These are phyloP conservation scores for Porites lobata DNA, from an alignment of 92 coral and sea anemone genomes.

Conservation along the genomic window DNA sequence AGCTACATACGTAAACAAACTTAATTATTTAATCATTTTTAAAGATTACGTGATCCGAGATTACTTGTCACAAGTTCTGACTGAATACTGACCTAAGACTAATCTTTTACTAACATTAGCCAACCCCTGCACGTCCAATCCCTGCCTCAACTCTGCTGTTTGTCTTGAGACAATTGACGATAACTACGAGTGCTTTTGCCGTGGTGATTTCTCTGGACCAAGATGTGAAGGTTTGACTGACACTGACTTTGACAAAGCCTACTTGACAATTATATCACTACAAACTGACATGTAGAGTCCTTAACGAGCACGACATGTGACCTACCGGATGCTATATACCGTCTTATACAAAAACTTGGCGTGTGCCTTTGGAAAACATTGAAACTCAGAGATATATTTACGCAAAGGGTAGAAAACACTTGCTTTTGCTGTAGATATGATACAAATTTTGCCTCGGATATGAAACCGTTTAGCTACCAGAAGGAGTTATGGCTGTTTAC, in stretches of 20 bases:
- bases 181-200: slow-evolving; percentile 91
- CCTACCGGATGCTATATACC: no score
- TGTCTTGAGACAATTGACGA: slow-evolving; percentile 95
- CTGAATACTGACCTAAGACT: neutral
- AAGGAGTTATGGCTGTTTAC: no score
- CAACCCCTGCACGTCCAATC: slow-evolving; percentile 82
- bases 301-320: no score
- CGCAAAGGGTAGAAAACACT: no score
- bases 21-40: neutral
- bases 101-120: slow-evolving; percentile 47
- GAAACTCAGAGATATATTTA: no score
- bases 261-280: slow-evolving; percentile 12
- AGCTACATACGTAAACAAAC: no score
- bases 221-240: slow-evolving; percentile 98
- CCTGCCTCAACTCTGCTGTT: slow-evolving; percentile 90
- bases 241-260: slow-evolving; percentile 41
- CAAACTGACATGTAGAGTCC: neutral
- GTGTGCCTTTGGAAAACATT: no score
- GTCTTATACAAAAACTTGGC: no score
- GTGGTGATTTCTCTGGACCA: slow-evolving; percentile 94
- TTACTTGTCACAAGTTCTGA: neutral
- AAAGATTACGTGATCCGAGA: neutral
- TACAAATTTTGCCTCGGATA: no score
- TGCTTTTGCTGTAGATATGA: no score
- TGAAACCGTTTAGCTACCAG: no score